Evolutionary conservation across 2,113 vertebrate genomes (phyloP).

Genomic region (Fulmarus glacialis): DNA sequence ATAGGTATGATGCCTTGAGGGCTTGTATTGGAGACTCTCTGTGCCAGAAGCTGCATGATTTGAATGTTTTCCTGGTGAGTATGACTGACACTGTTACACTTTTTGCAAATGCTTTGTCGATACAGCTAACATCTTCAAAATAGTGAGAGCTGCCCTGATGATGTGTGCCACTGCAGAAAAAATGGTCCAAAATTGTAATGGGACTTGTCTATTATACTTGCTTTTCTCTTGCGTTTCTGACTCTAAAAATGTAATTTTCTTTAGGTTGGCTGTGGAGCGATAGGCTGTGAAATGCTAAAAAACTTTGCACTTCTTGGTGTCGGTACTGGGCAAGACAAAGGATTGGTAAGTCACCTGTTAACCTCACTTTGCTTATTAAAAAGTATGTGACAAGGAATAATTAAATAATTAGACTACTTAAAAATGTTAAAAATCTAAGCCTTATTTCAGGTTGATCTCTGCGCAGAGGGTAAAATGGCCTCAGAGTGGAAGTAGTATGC

Average conservation of each 20-base stretch:
- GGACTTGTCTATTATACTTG: background rate
- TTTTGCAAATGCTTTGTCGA: background rate
- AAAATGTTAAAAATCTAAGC: background rate
- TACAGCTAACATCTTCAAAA: background rate
- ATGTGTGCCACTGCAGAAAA: background rate
- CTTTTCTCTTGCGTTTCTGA: background rate
- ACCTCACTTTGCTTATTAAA: background rate
- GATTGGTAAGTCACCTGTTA: conserved; percentile 71
- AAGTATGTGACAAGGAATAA: background rate
- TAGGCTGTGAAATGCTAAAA: conserved; percentile 99
- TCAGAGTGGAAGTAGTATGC: background rate
- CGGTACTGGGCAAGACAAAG: conserved; percentile 79
- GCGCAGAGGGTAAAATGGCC: background rate
- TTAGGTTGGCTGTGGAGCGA: conserved; percentile 96
- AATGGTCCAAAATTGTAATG: background rate
- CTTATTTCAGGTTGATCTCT: background rate
- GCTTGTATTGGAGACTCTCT: conserved; percentile 90
- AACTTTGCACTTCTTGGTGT: conserved; percentile 96
- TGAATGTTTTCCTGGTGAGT: conserved; percentile 94
- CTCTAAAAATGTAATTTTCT: background rate
- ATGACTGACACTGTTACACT: background rate
- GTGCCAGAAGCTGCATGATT: conserved; percentile 87
- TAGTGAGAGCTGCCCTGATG: background rate
- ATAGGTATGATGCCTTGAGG: conserved; percentile 92
- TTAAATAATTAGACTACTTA: background rate